A percentile compares a stretch with the other conserved stretches of the same genome.
Evolutionary conservation across 2,797 vertebrate genomes (phyloP).

Genomic region (Pristis pectinata): DNA sequence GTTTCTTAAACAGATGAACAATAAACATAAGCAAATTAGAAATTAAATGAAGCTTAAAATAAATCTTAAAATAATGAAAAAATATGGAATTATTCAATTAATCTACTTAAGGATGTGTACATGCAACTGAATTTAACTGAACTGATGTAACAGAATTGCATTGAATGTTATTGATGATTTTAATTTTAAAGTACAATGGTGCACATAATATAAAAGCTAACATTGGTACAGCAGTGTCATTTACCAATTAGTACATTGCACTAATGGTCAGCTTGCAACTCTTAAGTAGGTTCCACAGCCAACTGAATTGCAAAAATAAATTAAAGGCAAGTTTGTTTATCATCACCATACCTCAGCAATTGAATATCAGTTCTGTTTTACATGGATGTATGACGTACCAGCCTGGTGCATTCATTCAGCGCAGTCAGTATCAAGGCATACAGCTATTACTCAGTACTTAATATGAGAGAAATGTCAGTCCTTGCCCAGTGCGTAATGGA

Average conservation of each 20-base stretch:
- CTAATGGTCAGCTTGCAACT: neutral
- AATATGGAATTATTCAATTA: neutral
- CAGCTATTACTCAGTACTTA: neutral
- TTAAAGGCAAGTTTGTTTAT: neutral
- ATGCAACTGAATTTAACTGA: neutral
- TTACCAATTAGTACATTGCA: neutral
- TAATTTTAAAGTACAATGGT: neutral
- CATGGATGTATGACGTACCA: neutral
- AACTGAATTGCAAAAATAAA: neutral
- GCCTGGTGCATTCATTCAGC: neutral
- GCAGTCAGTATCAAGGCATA: neutral
- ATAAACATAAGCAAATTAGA: neutral
- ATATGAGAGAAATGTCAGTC: neutral
- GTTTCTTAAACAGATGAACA: neutral
- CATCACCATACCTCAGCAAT: too few relatives aligned
- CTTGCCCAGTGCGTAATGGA: neutral
- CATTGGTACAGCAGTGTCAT: neutral
- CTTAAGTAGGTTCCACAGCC: neutral
- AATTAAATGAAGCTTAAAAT: neutral
- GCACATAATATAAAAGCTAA: neutral
- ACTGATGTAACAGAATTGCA: neutral
- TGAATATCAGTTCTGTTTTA: neutral
- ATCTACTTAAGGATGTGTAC: neutral
- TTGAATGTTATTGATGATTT: neutral
- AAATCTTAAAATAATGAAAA: neutral